A percentile compares a stretch with the other conserved stretches of the same genome.
phyloP scores from a whole-genome alignment of 2,797 vertebrate genomes.

The Calcarius lapponicus region DNA sequence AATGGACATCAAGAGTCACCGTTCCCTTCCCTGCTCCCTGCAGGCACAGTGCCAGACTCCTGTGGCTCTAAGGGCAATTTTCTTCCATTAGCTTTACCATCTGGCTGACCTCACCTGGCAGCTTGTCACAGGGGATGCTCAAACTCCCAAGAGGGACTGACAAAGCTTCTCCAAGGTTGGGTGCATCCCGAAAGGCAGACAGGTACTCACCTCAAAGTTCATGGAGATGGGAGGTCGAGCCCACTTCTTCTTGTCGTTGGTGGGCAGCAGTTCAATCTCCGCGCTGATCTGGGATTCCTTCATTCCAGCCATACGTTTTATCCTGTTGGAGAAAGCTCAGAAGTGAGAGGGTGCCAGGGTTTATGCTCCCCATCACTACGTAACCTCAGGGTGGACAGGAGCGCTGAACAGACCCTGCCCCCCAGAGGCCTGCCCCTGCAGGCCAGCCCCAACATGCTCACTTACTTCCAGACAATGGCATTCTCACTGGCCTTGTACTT shows the following conservation, averaged over 20 bases:
- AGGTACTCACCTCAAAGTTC: constrained; percentile 94
- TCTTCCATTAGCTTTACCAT: background rate
- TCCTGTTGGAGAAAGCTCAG: constrained; percentile 76
- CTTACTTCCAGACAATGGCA: constrained; percentile 99
- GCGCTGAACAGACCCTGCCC: background rate
- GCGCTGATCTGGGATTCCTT: constrained; percentile 99
- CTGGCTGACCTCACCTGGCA: background rate
- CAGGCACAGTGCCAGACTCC: background rate
- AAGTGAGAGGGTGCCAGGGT: background rate
- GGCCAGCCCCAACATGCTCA: background rate
- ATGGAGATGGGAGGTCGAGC: constrained; percentile 98
- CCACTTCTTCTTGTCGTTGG: constrained; percentile 99
- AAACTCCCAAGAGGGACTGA: background rate
- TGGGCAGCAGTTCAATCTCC: constrained; percentile 96
- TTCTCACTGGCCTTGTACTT: constrained; percentile 99
- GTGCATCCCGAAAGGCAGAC: background rate
- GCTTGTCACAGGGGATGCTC: background rate
- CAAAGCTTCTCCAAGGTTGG: background rate
- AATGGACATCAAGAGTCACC: background rate
- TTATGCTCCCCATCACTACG: background rate
- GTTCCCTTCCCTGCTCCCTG: background rate
- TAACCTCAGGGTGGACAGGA: background rate
- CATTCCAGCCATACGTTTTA: constrained; percentile 99
- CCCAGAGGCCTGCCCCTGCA: background rate
- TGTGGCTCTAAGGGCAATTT: background rate